A percentile compares a stretch with the other conserved stretches of the same genome.
phyloP scores from a whole-genome alignment of 2,888 invertebrate genomes.

The Tribolium freemani region DNA sequence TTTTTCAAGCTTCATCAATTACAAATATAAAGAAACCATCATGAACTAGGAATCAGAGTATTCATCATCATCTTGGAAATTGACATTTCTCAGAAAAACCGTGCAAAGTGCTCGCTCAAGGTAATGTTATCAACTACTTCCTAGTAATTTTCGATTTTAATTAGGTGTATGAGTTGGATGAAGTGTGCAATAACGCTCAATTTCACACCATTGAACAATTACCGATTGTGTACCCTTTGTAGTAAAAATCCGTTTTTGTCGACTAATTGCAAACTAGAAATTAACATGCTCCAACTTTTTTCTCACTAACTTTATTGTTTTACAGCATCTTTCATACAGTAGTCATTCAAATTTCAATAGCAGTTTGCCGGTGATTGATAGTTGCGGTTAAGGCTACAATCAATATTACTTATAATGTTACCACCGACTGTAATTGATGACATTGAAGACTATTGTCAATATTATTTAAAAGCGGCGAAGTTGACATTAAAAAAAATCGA shows the following conservation, averaged over 20 bases:
- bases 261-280: background rate
- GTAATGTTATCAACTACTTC: constrained; percentile 7
- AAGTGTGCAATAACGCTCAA: background rate
- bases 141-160: constrained; percentile 8
- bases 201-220: constrained; percentile 2
- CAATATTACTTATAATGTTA: background rate
- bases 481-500: too few species aligned
- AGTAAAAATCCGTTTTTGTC: background rate
- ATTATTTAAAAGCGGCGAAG: too few species aligned
- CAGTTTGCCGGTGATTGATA: too few species aligned
- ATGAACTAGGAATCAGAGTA: constrained; percentile 21
- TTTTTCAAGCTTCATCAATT: constrained; percentile 23
- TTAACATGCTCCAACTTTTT: too few species aligned
- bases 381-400: background rate
- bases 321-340: too few species aligned
- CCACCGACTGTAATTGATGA: too few species aligned
- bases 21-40: constrained; percentile 17
- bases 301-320: too few species aligned
- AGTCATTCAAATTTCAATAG: too few species aligned
- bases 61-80: constrained; percentile 12
- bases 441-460: too few species aligned
- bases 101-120: constrained; percentile 12
- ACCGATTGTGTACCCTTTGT: background rate
- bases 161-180: background rate
- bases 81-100: constrained; percentile 16